A percentile compares a stretch with the other conserved stretches of the same genome.
These are phyloP conservation scores for Dipus sagitta DNA, from an alignment of 2,797 vertebrate species.

Conservation along the genomic window DNA sequence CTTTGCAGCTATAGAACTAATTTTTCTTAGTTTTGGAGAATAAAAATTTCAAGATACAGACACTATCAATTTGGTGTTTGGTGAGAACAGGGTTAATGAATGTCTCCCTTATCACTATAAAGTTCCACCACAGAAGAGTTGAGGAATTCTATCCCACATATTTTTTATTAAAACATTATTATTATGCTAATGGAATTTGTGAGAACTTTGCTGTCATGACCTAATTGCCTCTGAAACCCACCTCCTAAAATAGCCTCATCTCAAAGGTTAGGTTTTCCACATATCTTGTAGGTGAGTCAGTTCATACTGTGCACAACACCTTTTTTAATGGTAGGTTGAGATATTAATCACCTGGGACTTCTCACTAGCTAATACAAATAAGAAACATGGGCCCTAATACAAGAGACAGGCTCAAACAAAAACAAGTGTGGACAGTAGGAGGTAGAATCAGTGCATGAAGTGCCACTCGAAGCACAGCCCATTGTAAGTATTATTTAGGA, in stretches of 20 bases:
- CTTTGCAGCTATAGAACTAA: not conserved
- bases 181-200: not conserved
- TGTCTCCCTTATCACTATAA: not conserved
- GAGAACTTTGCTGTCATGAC: not conserved
- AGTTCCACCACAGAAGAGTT: not conserved
- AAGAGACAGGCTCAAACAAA: not conserved
- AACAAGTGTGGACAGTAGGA: not conserved
- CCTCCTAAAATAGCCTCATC: not conserved
- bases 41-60: not conserved
- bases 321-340: not conserved
- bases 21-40: not conserved
- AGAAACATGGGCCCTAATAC: not conserved
- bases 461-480: not conserved
- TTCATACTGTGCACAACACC: not conserved
- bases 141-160: rapidly evolving
- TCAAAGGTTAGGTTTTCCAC: not conserved
- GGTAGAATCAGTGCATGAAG: not conserved
- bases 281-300: not conserved
- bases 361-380: not conserved
- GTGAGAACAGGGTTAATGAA: not conserved
- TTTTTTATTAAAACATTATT: not conserved
- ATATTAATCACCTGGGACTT: not conserved
- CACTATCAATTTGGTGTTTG: not conserved
- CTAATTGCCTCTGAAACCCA: not conserved
- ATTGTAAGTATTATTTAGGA: constrained; percentile 5